Conservation (phyloP, 2,888 invertebrate species). For the Drosophila picticornis region DNA sequence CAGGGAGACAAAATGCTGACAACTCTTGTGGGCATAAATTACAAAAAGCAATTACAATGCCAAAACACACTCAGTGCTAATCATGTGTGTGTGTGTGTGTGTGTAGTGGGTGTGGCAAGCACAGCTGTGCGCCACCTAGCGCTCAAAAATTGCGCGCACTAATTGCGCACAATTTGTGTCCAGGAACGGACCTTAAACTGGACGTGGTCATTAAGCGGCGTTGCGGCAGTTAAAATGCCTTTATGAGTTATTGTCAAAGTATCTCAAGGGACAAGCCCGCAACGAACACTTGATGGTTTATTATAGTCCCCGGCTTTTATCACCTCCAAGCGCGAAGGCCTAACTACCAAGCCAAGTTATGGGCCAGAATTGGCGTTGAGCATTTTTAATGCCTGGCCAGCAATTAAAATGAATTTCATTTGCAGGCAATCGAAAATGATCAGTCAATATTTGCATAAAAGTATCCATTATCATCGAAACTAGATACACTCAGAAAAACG, state of each 20-base stretch:
- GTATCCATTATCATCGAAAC: not conserved
- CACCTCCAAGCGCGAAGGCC: constrained; percentile 44
- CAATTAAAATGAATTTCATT: constrained; percentile 50
- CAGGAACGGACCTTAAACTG: constrained; percentile 14
- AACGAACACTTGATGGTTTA: constrained; percentile 44
- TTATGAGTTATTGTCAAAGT: constrained; percentile 76
- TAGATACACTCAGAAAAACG: not conserved
- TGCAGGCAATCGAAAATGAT: constrained; percentile 29
- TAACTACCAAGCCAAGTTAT: constrained; percentile 70
- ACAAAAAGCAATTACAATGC: constrained; percentile 79
- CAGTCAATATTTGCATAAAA: constrained; percentile 22
- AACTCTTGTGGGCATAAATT: constrained; percentile 72
- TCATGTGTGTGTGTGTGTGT: constrained; percentile 45
- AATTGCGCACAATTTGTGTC: constrained; percentile 76
- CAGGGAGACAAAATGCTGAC: constrained; percentile 72
- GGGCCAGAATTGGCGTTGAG: constrained; percentile 60
- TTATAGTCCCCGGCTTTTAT: constrained; percentile 60
- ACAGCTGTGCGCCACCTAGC: constrained; percentile 76
- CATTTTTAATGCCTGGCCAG: constrained; percentile 47
- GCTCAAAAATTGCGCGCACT: constrained; percentile 71
- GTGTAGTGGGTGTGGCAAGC: constrained; percentile 37
- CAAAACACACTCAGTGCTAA: constrained; percentile 73
- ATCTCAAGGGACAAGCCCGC: constrained; percentile 53
- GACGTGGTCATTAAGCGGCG: constrained; percentile 66
- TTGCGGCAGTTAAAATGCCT: constrained; percentile 72